A percentile compares a stretch with the other conserved stretches of the same genome.
These are phyloP conservation scores for Matsumyia berberina DNA, from an alignment of 2,888 invertebrate genomes.

Conservation along the genomic window DNA sequence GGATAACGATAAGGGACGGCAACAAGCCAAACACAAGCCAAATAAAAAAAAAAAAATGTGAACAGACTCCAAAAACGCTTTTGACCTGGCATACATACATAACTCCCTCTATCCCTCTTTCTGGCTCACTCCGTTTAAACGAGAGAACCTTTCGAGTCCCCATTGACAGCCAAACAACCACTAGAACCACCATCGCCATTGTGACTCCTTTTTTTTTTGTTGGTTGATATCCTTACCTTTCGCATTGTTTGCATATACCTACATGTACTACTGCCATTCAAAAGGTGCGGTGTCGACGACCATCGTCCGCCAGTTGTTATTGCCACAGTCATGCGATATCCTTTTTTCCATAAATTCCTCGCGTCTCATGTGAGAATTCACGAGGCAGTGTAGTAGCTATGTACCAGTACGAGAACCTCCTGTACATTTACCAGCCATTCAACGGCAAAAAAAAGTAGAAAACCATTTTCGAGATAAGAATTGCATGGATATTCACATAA, in stretches of 20 bases:
- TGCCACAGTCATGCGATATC: constrained; percentile 74
- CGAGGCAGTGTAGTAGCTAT: not conserved
- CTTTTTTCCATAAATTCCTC: constrained; percentile 71
- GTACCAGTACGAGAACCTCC: no score
- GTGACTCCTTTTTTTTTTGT: constrained; percentile 51
- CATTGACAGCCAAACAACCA: constrained; percentile 45
- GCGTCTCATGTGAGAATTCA: constrained; percentile 68
- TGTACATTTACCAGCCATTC: not conserved
- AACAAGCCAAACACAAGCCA: constrained; percentile 45
- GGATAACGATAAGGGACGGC: constrained; percentile 57
- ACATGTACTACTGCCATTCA: constrained; percentile 33
- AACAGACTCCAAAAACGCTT: constrained; percentile 56
- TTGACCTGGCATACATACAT: constrained; percentile 39
- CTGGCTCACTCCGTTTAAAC: not conserved
- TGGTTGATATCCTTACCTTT: constrained; percentile 29
- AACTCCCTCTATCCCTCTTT: not conserved
- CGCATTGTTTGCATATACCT: constrained; percentile 58
- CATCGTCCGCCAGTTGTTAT: constrained; percentile 64
- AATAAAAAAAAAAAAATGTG: constrained; percentile 46
- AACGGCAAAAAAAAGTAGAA: constrained; percentile 31
- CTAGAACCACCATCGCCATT: constrained; percentile 31
- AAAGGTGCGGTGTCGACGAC: constrained; percentile 61
- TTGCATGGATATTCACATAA: constrained; percentile 69
- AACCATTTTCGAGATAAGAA: constrained; percentile 70
- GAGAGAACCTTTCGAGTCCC: constrained; percentile 6